Evolutionary conservation across 2,113 vertebrate species (phyloP).

Genomic region (Panthera tigris): DNA sequence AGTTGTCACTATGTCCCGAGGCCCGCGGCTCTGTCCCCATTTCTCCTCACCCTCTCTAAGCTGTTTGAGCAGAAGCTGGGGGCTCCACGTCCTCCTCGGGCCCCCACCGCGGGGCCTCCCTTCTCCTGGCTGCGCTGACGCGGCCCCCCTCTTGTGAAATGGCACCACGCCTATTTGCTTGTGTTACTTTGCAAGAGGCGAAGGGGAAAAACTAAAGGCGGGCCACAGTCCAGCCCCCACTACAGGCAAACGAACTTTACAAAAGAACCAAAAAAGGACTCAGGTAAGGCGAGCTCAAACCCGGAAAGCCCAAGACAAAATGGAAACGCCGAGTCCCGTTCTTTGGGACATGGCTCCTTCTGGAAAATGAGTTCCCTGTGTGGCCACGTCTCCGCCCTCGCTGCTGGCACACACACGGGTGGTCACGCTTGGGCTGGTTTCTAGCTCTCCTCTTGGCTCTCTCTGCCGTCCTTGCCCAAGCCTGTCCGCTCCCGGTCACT

Average conservation of each 20-base stretch:
- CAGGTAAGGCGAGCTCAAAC: neutral
- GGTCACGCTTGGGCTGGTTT: neutral
- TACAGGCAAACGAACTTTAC: neutral
- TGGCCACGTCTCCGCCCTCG: neutral
- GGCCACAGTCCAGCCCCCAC: fast-evolving
- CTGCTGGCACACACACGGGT: fast-evolving
- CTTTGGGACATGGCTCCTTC: neutral
- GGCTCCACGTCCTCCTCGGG: neutral
- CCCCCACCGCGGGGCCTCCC: fast-evolving
- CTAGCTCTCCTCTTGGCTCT: neutral
- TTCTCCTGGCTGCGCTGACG: neutral
- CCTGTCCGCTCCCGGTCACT: neutral
- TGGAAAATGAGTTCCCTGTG: neutral
- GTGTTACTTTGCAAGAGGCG: neutral
- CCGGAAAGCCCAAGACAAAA: neutral
- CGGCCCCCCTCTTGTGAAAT: neutral
- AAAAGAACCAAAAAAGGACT: neutral
- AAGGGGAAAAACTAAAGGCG: neutral
- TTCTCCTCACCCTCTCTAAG: neutral
- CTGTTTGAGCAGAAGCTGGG: neutral
- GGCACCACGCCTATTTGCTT: neutral
- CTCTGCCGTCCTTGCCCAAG: neutral
- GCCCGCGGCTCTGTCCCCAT: neutral
- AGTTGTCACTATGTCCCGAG: neutral
- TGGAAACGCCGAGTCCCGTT: neutral